phyloP scores from a whole-genome alignment of 2,797 vertebrate species.

The Pseudochirops corinnae region DNA sequence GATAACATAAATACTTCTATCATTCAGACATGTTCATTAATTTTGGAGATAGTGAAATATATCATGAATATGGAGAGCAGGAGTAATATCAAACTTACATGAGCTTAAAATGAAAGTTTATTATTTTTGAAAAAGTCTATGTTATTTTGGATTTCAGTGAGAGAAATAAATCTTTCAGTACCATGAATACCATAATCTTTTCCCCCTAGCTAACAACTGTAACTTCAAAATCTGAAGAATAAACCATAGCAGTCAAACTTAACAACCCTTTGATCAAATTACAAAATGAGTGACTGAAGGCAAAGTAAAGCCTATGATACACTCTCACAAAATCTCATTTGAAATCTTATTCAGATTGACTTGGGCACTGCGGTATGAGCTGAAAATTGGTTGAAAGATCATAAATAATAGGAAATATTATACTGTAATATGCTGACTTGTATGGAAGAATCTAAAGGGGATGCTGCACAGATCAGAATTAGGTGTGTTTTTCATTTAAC shows the following conservation, averaged over 20 bases:
- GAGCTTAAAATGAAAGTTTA: slow-evolving; percentile 55
- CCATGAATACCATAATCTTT: slow-evolving; percentile 16
- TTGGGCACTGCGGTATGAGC: not conserved
- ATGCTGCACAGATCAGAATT: not conserved
- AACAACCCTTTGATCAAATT: slow-evolving; percentile 17
- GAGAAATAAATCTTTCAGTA: slow-evolving; percentile 43
- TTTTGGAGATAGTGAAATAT: slow-evolving; percentile 69
- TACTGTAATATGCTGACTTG: slow-evolving; percentile 4
- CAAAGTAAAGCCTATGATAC: not conserved
- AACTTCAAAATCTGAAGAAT: slow-evolving; percentile 16
- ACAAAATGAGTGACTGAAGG: slow-evolving; percentile 38
- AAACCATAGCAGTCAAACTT: rapidly evolving
- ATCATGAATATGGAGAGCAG: slow-evolving; percentile 71
- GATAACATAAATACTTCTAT: slow-evolving; percentile 71
- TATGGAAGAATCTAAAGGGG: not conserved
- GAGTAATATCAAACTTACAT: slow-evolving; percentile 61
- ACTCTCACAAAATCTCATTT: not conserved
- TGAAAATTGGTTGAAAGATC: slow-evolving; percentile 26
- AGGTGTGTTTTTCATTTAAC: slow-evolving; percentile 40
- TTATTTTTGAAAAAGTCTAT: not conserved
- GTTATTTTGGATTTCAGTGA: slow-evolving; percentile 47
- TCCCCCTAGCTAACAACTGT: not conserved
- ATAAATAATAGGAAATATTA: slow-evolving; percentile 18
- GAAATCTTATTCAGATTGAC: not conserved
- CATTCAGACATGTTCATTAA: slow-evolving; percentile 52